Conservation (phyloP, 2,888 invertebrate species). For the Unio delphinus region DNA sequence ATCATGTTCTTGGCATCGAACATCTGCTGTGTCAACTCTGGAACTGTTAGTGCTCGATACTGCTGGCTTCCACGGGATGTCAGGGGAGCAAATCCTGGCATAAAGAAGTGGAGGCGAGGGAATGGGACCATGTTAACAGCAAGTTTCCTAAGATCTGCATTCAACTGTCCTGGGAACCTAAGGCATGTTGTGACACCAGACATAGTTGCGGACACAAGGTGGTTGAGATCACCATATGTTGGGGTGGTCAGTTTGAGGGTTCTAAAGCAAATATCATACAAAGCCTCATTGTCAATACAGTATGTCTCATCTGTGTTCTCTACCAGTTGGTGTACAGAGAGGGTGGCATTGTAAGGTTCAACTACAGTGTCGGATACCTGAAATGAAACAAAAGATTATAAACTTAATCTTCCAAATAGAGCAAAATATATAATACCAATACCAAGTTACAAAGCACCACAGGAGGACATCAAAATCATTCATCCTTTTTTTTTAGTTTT, state of each 20-base stretch:
- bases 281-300: conserved; percentile 90
- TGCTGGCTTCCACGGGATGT: conserved; percentile 84
- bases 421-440: background rate
- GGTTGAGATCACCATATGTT: conserved; percentile 89
- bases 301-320: conserved; percentile 92
- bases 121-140: conserved; percentile 59
- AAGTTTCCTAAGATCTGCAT: conserved; percentile 41
- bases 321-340: conserved; percentile 79
- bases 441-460: background rate
- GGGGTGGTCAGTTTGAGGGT: conserved; percentile 86
- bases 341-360: conserved; percentile 86
- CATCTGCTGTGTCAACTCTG: conserved; percentile 88
- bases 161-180: conserved; percentile 48
- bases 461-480: background rate
- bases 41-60: conserved; percentile 75
- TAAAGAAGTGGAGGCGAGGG: conserved; percentile 68
- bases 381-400: conserved; percentile 3
- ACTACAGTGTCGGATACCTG: conserved; percentile 81
- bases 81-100: conserved; percentile 74
- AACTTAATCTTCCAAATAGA: background rate
- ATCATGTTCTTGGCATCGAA: conserved; percentile 98
- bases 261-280: conserved; percentile 91
- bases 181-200: conserved; percentile 81
- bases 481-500: background rate
- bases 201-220: conserved; percentile 78